phyloP scores from a whole-genome alignment of 1,140 invertebrate genomes.

The Neomicropteryx cornuta region DNA sequence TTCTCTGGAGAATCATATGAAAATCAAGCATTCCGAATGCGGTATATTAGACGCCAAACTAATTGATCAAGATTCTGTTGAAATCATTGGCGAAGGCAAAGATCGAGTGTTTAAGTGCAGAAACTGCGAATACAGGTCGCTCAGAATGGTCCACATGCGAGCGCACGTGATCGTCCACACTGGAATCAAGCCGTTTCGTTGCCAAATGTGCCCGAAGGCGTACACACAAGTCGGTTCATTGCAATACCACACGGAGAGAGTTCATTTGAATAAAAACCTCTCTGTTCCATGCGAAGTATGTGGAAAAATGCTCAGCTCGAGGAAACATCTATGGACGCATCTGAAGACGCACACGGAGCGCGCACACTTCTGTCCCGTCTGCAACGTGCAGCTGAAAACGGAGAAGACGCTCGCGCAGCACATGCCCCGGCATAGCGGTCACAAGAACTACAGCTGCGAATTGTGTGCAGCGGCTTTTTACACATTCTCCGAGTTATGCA shows the following conservation, averaged over 20 bases:
- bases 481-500: slow-evolving; percentile 22
- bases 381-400: slow-evolving; percentile 20
- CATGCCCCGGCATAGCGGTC: slow-evolving; percentile 22
- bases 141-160: slow-evolving; percentile 20
- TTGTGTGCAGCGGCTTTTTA: slow-evolving; percentile 23
- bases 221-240: slow-evolving; percentile 23
- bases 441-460: slow-evolving; percentile 25
- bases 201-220: slow-evolving; percentile 19
- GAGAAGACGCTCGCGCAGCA: slow-evolving; percentile 16
- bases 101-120: slow-evolving; percentile 23
- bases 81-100: slow-evolving; percentile 23
- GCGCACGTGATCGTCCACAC: slow-evolving; percentile 20
- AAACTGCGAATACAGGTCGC: slow-evolving; percentile 21
- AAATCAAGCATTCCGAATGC: too few relatives aligned
- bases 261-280: slow-evolving; percentile 19
- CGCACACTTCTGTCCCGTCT: slow-evolving; percentile 19
- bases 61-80: slow-evolving; percentile 7
- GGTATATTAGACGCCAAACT: slow-evolving; percentile 15
- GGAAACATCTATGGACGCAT: slow-evolving; percentile 20
- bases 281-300: slow-evolving; percentile 25
- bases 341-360: slow-evolving; percentile 18
- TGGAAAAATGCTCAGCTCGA: slow-evolving; percentile 22
- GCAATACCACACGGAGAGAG: slow-evolving; percentile 19
- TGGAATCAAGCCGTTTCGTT: slow-evolving; percentile 22
- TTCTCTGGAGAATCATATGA: slow-evolving; percentile 21